Base-by-base conservation (phyloP, 2,888 invertebrate genomes). In the Agonum fuliginosum region DNA sequence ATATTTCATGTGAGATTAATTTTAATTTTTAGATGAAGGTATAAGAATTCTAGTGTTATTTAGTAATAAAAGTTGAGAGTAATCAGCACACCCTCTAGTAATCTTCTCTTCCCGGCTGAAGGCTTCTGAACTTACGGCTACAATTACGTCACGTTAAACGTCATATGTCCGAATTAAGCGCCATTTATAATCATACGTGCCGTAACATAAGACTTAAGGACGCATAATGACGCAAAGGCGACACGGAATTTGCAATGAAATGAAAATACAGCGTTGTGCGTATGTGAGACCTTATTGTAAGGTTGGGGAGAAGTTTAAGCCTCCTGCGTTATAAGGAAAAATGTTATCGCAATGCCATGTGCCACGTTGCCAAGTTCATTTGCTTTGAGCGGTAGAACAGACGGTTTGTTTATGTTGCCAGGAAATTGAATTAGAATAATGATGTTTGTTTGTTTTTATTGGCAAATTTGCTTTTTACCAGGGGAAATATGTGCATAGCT, bases 91-190 rank as follows among this genome's bases (percentile, higher is more conserved):
- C n/a, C 54, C 24, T 22, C 24, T 20, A 37, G 10, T 20, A 20
- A 54, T 24, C 20, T n/a, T 24, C 22, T 24, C n/a, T 1, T 12
- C 37, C 8, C 37, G 37, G n/a, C 8, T 12, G 37, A 37, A 8
- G 37, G 10, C 2, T n/a, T 3, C 37, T 8, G 12, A 54, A 54
- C 20, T 54, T 22, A 24, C 12, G 54, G 34, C 10, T 17, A 34
- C 37, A 62, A 62, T 62, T 34, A 34, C 34, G 37, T 62, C 19
- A 62, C 22, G 8, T 19, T 30, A 14, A 62, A 62, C 62, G 34
- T 62, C 62, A 62, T 62, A 62, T 34, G 62, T 62, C 62, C 62
- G 30, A 62, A 62, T 62, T 62, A 62, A 62, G 62, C 34, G 30
- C 37, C 62, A 62, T 62, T 62, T 62, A 34, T 62, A 62, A 62